A percentile compares a stretch with the other conserved stretches of the same genome.
phyloP scores from a whole-genome alignment of 2,888 invertebrate species.

The Coleophora deauratella region DNA sequence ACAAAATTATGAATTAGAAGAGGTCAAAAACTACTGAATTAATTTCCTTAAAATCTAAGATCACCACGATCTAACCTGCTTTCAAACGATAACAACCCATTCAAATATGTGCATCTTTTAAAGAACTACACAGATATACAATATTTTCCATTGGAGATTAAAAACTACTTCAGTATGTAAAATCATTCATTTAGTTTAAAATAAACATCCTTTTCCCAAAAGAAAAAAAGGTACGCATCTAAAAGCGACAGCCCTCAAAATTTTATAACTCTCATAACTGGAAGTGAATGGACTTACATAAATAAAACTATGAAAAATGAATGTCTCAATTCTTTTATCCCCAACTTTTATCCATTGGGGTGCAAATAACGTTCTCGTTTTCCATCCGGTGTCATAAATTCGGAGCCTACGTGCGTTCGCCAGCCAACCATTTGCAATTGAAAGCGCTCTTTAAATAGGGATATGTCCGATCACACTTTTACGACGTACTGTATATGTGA shows the following conservation, averaged over 20 bases:
- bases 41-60: no score
- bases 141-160: no score
- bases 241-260: constrained; percentile 28
- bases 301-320: constrained; percentile 63
- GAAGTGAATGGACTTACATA: constrained; percentile 48
- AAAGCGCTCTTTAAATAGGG: constrained; percentile 64
- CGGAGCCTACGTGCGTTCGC: constrained; percentile 19
- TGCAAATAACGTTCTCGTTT: constrained; percentile 59
- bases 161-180: no score
- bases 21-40: no score
- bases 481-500: constrained; percentile 30
- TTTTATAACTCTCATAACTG: constrained; percentile 47
- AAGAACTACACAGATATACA: no score
- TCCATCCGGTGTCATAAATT: constrained; percentile 57
- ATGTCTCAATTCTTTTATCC: constrained; percentile 54
- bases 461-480: constrained; percentile 59
- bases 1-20: no score
- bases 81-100: no score
- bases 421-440: constrained; percentile 66
- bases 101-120: no score
- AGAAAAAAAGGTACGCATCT: constrained; percentile 10
- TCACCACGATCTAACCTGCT: no score
- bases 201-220: no score
- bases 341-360: constrained; percentile 50
- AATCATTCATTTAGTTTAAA: no score